Evolutionary conservation across 2,797 vertebrate genomes (phyloP), one percentile per base, ranked within the genome.

Genomic region (Danio tinwini): DNA sequence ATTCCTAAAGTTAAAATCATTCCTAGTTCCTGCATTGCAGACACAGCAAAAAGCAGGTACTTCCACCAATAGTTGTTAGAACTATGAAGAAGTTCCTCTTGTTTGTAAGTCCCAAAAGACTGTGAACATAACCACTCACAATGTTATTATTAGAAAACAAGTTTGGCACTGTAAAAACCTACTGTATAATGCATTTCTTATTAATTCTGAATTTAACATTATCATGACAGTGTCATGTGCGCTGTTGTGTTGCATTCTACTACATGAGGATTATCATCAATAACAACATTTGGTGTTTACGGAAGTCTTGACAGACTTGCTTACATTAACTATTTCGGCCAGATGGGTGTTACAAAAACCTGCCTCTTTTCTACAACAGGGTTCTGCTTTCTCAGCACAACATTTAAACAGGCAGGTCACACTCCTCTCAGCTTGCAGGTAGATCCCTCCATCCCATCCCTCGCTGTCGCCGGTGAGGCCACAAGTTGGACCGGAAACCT

Each of bases 371-470:
- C 21, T 71, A 42, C 9, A 84, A 69, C 55, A 77, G 10, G 17
- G 62, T 81, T 81, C 75, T 58, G 67, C 78, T 16, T 59, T 73
- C 80, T 82, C 70, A 81, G 67, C 74, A 76, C 42, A 76, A 80
- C 72, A 80, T 68, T 76, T 76, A 73, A 29, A 62, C 56, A 64
- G 59, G 67, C 68, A 84, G 76, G 62, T 75, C 76, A 81, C 56
- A 74, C 50, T 44, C 62, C 61, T 67, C 13, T 62, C 11, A 55
- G 49, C 53, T 67, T 74, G 73, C 79, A 80, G 73, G 59, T 75
- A 78, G 76, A 74, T 78, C 59, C 74, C 64, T 70, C 76, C n/a
- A 73, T 83, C 37, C 47, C 62, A 65, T 85, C 42, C 55, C 63
- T 59, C 37, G 21, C 17, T 76, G 45, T 80, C n/a, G 5, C 49